phyloP scores from a whole-genome alignment of 1,140 invertebrate genomes.

The Lepidurus couesii region DNA sequence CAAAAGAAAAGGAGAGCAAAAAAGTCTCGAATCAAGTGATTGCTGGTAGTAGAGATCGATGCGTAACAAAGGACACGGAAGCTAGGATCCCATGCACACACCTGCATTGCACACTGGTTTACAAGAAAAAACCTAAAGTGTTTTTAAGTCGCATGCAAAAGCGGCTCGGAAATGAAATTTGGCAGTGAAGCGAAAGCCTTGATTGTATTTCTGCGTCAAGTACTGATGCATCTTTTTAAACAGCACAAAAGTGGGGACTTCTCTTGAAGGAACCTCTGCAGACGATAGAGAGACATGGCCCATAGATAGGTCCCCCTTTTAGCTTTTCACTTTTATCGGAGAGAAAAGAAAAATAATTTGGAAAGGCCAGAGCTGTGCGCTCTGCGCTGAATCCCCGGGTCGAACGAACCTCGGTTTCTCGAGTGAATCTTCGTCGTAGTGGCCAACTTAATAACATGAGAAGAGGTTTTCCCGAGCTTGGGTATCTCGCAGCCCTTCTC shows the following conservation, averaged over 20 bases:
- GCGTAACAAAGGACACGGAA: neutral
- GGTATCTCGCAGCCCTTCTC: neutral
- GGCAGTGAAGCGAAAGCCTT: conserved; percentile 7
- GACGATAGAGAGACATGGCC: neutral
- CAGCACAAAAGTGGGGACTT: neutral
- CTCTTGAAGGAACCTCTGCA: neutral
- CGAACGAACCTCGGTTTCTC: neutral
- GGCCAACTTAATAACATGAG: neutral
- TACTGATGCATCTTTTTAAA: neutral
- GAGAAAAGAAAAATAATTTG: neutral
- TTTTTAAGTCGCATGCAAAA: neutral
- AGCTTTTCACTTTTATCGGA: neutral
- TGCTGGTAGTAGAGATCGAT: neutral
- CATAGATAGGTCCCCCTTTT: neutral
- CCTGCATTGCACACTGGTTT: neutral
- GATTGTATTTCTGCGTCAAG: conserved; percentile 18
- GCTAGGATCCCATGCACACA: neutral
- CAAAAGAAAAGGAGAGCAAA: neutral
- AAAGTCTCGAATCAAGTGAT: neutral
- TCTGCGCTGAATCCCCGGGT: neutral
- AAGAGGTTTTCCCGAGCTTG: neutral
- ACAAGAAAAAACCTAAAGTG: neutral
- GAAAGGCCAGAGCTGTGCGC: neutral
- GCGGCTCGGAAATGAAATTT: neutral
- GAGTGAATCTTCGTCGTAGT: neutral